A percentile compares a stretch with the other conserved stretches of the same genome.
These are phyloP conservation scores for Plecturocebus donacophilus DNA, from an alignment of 2,113 vertebrate genomes.

Conservation along the genomic window DNA sequence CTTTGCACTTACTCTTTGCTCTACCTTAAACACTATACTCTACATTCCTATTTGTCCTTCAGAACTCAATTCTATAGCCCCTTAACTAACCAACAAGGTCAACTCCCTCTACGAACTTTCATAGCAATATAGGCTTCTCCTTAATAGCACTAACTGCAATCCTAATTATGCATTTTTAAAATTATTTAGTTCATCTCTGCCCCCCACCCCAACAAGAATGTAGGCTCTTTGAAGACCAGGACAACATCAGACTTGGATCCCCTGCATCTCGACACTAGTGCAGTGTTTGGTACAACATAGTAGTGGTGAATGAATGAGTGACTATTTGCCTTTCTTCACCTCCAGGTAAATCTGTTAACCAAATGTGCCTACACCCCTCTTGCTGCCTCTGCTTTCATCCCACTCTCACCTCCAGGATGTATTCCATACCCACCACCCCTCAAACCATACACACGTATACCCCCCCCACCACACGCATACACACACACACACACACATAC, in stretches of 20 bases:
- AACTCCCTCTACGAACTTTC: background rate
- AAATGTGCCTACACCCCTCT: background rate
- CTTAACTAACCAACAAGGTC: constrained; percentile 10
- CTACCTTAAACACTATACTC: background rate
- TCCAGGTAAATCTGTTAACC: background rate
- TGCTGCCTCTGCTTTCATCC: background rate
- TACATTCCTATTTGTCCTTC: background rate
- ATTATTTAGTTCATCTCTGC: background rate
- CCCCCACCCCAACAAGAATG: background rate
- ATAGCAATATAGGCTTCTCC: background rate
- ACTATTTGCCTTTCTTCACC: background rate
- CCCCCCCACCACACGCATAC: too few species aligned
- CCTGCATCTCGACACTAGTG: background rate
- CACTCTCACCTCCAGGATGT: background rate
- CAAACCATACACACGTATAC: background rate
- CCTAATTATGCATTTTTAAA: background rate
- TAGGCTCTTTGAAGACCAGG: background rate
- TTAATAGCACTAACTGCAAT: background rate
- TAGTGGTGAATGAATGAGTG: background rate
- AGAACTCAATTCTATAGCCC: background rate
- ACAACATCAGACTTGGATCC: background rate
- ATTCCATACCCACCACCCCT: background rate
- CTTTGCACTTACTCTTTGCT: background rate
- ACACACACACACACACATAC: background rate
- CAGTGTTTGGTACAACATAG: background rate